phyloP scores from a whole-genome alignment of 1,140 invertebrate genomes.

The Phthorimaea operculella region DNA sequence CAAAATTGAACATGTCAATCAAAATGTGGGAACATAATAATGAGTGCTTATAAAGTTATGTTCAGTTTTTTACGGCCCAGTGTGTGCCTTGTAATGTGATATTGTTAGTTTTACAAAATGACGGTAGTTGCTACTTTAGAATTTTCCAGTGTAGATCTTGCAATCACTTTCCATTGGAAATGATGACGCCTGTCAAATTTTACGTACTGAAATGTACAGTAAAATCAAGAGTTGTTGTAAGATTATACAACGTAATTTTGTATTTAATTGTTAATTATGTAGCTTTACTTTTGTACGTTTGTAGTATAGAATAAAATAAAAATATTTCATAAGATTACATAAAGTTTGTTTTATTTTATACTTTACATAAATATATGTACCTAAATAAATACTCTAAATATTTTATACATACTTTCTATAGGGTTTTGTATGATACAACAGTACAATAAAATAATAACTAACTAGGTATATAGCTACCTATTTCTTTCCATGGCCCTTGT shows the following conservation, averaged over 20 bases:
- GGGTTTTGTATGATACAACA: too few species aligned
- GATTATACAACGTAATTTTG: background rate
- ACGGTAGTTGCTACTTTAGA: too few species aligned
- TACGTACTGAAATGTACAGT: background rate
- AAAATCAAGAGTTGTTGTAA: constrained; percentile 1
- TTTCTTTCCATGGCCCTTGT: constrained; percentile 69
- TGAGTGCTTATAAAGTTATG: too few species aligned
- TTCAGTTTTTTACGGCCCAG: too few species aligned
- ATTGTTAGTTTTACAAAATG: too few species aligned
- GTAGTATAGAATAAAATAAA: background rate
- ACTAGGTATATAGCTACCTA: constrained; percentile 16
- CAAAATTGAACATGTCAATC: too few species aligned
- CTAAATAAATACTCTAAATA: background rate
- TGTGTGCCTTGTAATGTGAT: too few species aligned
- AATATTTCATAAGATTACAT: background rate
- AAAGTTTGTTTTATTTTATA: background rate
- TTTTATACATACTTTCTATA: too few species aligned
- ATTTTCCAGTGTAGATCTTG: too few species aligned
- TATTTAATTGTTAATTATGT: background rate
- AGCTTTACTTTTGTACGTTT: background rate
- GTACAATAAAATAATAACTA: background rate
- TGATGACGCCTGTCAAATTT: too few species aligned
- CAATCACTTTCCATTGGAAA: too few species aligned
- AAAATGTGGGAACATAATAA: too few species aligned
- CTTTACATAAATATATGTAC: background rate